Percentiles rank a stretch among this genome's conserved stretches.
phyloP scores from a whole-genome alignment of 2,888 invertebrate genomes.

The Cacoxenus indagator region DNA sequence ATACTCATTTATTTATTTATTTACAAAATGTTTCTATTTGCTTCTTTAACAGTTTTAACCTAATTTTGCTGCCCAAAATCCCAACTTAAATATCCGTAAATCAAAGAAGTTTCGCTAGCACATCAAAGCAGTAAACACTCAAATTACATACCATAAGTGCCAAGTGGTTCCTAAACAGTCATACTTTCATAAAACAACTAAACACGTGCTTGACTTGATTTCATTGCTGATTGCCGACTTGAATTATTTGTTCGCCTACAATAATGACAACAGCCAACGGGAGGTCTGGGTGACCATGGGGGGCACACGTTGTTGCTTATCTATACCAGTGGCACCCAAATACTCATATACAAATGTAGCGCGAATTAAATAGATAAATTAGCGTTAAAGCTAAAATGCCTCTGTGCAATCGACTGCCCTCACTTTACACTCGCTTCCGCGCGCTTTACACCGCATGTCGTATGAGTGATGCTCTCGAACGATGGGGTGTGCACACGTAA shows the following conservation, averaged over 20 bases:
- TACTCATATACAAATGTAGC: not conserved
- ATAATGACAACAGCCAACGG: not conserved
- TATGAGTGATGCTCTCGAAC: not conserved
- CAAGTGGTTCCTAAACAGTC: not conserved
- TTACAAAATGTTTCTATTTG: no score
- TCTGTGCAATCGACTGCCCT: not conserved
- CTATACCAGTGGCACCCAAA: not conserved
- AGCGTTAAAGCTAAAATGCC: not conserved
- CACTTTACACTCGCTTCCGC: not conserved
- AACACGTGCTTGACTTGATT: not conserved
- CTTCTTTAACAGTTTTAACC: no score
- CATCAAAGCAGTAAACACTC: no score
- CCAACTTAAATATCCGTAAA: no score
- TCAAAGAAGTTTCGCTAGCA: no score
- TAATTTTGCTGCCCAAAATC: no score
- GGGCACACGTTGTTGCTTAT: not conserved
- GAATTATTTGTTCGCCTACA: not conserved
- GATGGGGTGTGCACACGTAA: no score
- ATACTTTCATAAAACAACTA: not conserved
- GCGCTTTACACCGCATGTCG: not conserved
- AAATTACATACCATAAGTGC: no score
- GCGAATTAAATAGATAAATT: not conserved
- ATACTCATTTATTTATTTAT: no score
- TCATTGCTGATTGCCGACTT: not conserved
- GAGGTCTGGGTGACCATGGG: not conserved